phyloP scores from a whole-genome alignment of 1,140 invertebrate genomes.

The Hyles vespertilio region DNA sequence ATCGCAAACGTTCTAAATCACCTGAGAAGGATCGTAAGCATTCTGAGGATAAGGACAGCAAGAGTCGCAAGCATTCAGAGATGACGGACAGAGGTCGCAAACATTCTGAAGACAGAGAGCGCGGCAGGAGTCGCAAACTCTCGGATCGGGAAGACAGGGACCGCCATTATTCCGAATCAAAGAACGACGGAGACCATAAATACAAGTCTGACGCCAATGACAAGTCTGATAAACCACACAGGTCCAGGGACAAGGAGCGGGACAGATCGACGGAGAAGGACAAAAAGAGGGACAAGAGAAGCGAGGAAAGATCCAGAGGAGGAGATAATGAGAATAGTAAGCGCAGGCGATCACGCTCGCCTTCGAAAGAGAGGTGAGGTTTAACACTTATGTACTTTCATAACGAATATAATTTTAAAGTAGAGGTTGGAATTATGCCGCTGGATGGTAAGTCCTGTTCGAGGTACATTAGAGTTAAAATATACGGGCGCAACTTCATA shows the following conservation, averaged over 20 bases:
- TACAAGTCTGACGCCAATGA: constrained; percentile 1
- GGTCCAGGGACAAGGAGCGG: constrained; percentile 12
- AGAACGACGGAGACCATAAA: constrained; percentile 4
- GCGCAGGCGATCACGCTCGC: constrained; percentile 23
- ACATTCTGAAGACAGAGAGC: not conserved
- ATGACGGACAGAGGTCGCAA: not conserved
- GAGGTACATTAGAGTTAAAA: not conserved
- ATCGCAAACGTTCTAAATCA: constrained; percentile 4
- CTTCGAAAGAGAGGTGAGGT: constrained; percentile 19
- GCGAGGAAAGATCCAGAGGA: constrained; percentile 23
- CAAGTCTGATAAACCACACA: constrained; percentile 1
- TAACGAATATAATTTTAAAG: too few relatives aligned
- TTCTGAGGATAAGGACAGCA: not conserved
- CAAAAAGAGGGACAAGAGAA: constrained; percentile 29
- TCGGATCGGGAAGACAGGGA: not conserved
- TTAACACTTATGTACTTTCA: not conserved
- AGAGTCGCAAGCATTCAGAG: not conserved
- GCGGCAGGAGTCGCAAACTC: not conserved
- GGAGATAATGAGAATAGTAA: constrained; percentile 23
- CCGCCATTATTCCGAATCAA: too few relatives aligned
- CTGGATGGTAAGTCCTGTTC: too few relatives aligned
- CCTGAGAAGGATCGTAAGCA: constrained; percentile 16
- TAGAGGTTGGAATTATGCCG: too few relatives aligned
- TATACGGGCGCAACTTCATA: too few relatives aligned
- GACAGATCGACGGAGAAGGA: constrained; percentile 24